Conservation (phyloP, 2,113 vertebrate species). For the Irena cyanogastra region DNA sequence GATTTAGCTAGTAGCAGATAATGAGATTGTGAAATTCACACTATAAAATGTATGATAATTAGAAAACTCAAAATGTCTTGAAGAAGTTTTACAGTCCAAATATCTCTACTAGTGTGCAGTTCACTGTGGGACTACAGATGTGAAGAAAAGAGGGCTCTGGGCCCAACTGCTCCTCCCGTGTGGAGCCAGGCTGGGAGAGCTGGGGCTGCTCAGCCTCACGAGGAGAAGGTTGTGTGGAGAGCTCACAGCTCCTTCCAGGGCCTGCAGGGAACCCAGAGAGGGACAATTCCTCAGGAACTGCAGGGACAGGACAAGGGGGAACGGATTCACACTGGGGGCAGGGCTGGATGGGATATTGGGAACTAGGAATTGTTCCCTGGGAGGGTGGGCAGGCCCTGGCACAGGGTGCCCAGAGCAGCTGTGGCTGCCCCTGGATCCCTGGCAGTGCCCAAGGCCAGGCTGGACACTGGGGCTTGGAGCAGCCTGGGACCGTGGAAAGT, state of each 20-base stretch:
- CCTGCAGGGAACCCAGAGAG: neutral
- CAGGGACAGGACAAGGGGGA: rapidly evolving
- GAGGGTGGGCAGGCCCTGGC: neutral
- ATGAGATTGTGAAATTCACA: neutral
- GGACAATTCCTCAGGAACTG: neutral
- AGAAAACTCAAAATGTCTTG: neutral
- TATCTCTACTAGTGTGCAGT: neutral
- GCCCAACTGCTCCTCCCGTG: neutral
- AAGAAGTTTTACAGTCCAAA: neutral
- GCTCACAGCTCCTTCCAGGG: neutral
- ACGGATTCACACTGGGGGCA: no score
- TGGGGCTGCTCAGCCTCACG: neutral
- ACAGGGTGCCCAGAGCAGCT: neutral
- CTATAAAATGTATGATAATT: neutral
- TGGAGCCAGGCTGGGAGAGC: neutral
- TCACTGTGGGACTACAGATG: neutral
- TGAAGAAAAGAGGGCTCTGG: neutral
- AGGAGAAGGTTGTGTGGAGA: neutral
- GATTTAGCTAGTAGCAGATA: slow-evolving; percentile 4
- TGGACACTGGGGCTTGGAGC: neutral
- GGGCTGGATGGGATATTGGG: no score
- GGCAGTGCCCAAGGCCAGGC: neutral
- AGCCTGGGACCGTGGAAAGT: neutral
- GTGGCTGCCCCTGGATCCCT: neutral
- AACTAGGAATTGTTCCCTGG: no score